These are phyloP conservation scores for Dinoponera quadriceps DNA, from an alignment of 1,140 invertebrate genomes.

Conservation along the genomic window DNA sequence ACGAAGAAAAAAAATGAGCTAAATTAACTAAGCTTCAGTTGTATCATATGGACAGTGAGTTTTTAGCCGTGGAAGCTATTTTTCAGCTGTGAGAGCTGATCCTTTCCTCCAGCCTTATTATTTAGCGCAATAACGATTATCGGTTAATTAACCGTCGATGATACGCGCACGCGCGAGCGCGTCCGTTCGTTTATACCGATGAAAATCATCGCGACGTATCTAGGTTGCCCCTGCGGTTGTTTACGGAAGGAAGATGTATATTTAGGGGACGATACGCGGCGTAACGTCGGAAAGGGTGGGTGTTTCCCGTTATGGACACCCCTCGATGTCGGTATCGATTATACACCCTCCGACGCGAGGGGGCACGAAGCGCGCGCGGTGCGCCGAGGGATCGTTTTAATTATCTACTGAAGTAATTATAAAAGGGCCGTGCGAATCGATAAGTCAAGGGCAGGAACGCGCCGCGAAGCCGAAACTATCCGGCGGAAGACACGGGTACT, in stretches of 20 bases:
- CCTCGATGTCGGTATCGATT: conserved; percentile 83
- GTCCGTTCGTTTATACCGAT: conserved; percentile 27
- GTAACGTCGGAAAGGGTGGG: conserved; percentile 59
- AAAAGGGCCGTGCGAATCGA: conserved; percentile 69
- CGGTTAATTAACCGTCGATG: conserved; percentile 28
- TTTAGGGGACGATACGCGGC: conserved; percentile 69
- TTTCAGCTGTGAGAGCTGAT: too few relatives aligned
- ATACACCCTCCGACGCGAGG: conserved; percentile 76
- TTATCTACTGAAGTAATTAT: conserved; percentile 81
- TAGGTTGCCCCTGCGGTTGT: conserved; percentile 64
- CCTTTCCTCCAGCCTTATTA: too few relatives aligned
- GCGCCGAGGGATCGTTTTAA: conserved; percentile 78
- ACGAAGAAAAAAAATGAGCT: too few relatives aligned
- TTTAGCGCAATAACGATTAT: neutral
- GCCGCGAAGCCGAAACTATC: conserved; percentile 40
- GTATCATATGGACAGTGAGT: too few relatives aligned
- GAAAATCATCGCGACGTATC: conserved; percentile 46
- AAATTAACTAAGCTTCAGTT: too few relatives aligned
- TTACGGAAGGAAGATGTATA: conserved; percentile 72
- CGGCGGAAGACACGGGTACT: neutral
- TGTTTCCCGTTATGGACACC: conserved; percentile 80
- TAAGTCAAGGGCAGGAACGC: conserved; percentile 65
- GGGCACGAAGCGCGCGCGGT: conserved; percentile 64
- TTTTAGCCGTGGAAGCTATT: too few relatives aligned
- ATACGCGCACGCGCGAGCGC: neutral